These are phyloP conservation scores for Aleiodes testaceus DNA, from an alignment of 2,888 invertebrate genomes.

Conservation along the genomic window DNA sequence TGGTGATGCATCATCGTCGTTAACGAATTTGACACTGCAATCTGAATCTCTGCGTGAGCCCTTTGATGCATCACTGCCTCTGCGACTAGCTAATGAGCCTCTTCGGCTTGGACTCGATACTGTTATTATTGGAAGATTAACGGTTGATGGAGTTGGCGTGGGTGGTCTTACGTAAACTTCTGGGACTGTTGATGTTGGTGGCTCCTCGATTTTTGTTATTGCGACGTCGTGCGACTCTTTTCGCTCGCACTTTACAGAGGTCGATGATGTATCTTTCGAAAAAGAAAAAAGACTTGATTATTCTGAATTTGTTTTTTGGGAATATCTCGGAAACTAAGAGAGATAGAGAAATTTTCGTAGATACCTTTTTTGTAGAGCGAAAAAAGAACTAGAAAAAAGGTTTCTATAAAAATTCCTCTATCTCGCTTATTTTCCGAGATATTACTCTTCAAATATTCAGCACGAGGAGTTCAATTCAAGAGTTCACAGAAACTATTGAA, in stretches of 20 bases:
- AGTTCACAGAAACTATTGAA: no score
- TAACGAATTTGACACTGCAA: conserved; percentile 65
- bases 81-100: conserved; percentile 66
- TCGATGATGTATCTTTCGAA: conserved; percentile 38
- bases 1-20: conserved; percentile 57
- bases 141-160: conserved; percentile 66
- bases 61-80: conserved; percentile 54
- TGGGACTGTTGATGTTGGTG: conserved; percentile 65
- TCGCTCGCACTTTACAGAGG: conserved; percentile 39
- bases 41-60: conserved; percentile 63
- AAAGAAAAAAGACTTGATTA: background rate
- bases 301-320: no score
- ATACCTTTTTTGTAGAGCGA: no score
- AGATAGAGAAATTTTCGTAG: background rate
- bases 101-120: conserved; percentile 69
- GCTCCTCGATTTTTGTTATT: conserved; percentile 43
- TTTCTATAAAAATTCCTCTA: no score
- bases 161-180: conserved; percentile 70
- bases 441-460: no score
- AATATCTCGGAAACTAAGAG: background rate
- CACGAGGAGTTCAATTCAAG: no score
- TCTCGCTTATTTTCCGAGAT: no score
- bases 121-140: conserved; percentile 67
- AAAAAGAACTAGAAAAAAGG: background rate
- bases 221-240: conserved; percentile 17